These are phyloP conservation scores for Gallinago jamesoni DNA, from an alignment of 2,113 vertebrate species.

Conservation along the genomic window DNA sequence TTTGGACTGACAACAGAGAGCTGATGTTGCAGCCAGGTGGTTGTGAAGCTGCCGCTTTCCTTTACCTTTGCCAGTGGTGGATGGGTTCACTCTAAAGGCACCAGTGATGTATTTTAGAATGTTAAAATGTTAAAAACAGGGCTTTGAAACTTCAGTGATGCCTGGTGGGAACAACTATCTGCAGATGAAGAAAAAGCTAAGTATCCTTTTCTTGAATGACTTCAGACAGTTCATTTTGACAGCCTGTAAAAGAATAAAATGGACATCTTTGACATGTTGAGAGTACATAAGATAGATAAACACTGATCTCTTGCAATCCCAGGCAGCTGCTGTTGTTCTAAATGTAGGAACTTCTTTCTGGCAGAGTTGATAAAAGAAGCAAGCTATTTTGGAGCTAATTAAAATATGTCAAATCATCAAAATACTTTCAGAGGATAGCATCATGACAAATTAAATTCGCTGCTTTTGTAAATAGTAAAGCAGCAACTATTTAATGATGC, in stretches of 20 bases:
- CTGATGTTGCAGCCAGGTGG: background rate
- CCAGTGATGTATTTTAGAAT: background rate
- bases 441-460: background rate
- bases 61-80: background rate
- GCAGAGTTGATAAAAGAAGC: background rate
- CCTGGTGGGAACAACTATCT: background rate
- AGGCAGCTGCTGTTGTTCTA: background rate
- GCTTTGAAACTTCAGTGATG: background rate
- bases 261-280: background rate
- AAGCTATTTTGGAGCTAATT: background rate
- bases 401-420: constrained; percentile 19
- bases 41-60: background rate
- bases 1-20: background rate
- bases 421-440: background rate
- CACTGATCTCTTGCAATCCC: background rate
- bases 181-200: background rate
- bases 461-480: constrained; percentile 19
- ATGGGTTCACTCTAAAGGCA: background rate
- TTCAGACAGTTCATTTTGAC: background rate
- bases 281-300: background rate
- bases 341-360: background rate
- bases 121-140: background rate
- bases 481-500: background rate
- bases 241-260: background rate
- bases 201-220: background rate